Evolutionary conservation across 1,140 invertebrate species (phyloP).

Genomic region (Drosophila sulfurigaster): DNA sequence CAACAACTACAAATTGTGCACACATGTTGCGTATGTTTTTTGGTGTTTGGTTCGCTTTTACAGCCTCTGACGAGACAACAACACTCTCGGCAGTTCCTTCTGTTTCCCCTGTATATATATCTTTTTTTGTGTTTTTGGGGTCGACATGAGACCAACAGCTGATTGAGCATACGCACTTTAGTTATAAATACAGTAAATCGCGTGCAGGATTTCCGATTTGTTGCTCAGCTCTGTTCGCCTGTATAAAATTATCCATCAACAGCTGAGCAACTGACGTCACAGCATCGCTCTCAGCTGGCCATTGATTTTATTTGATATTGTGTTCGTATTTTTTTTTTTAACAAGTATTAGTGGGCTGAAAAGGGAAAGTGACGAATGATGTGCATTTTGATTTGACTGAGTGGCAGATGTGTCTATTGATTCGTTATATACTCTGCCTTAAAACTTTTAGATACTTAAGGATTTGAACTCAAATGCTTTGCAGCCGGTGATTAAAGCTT

Average conservation of each 20-base stretch:
- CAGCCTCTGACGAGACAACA: not conserved
- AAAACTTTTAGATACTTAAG: too few species aligned
- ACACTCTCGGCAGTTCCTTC: constrained; percentile 15
- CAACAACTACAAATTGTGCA: constrained; percentile 49
- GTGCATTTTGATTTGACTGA: too few species aligned
- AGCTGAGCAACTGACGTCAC: constrained; percentile 49
- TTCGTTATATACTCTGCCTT: too few species aligned
- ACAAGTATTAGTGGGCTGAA: not conserved
- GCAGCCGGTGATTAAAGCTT: too few species aligned
- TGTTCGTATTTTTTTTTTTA: not conserved
- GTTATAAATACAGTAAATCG: constrained; percentile 23
- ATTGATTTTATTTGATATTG: constrained; percentile 15
- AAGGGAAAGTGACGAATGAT: not conserved
- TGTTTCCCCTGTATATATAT: not conserved
- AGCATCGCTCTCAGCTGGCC: constrained; percentile 32
- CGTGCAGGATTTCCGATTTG: constrained; percentile 24
- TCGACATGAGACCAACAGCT: constrained; percentile 45
- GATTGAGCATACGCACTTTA: constrained; percentile 28
- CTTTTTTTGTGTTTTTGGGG: not conserved
- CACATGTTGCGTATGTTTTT: constrained; percentile 52
- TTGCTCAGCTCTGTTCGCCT: not conserved
- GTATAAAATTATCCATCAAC: constrained; percentile 42
- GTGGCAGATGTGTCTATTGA: too few species aligned
- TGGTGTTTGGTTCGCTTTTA: constrained; percentile 26
- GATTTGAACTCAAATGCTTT: too few species aligned